Base-by-base conservation (phyloP, 1,140 invertebrate genomes). In the Dufourea novaeangliae region DNA sequence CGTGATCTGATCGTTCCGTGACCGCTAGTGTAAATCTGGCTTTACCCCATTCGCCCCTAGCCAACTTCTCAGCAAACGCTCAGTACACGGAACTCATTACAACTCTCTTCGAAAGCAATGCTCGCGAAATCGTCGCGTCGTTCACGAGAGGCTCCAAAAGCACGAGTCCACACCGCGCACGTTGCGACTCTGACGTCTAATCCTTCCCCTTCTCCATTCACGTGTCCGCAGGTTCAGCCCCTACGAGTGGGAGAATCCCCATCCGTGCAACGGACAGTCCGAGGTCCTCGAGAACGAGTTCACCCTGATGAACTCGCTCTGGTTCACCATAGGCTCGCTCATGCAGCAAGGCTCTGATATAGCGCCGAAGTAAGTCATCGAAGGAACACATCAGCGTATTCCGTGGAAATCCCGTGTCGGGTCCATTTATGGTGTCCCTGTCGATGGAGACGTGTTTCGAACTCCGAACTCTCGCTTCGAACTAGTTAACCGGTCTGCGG, bases 291-390 rank as follows among this genome's bases (percentile, higher is more conserved):
- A 97, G 93, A 98, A 98, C 94, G 96, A 97, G 93, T 98, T 98
- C 94, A 97, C 95, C 83, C 93, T 97, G 85, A 94, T 97, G 91
- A 98, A 98, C 94, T 95, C 96, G 89, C 94, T 97, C 85, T 97
- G 96, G 96, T 97, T 97, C 94, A 96, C 96, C 92, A 96, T 97
- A 91, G 96, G 96, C 85, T 96, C 96, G 86, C 95, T 97, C 89
- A 97, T 98, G 96, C 96, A 97, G 94, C 96, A 97, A 94, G 97
- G 97, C 92, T 97, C 96, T 88, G 97, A 98, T 94, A 96, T 98
- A 91, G 96, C 96, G 80, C 96, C 96, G 82, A 96, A 95, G 95
- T 95, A 93, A 93, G 92, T 92, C 69, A 73, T 75, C 66, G 78
- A 71, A 70, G 71, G 81, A 80, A 84, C 72, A 75, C 71, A n/a